phyloP scores from a whole-genome alignment of 2,888 invertebrate species.

The Drosophila ochracea region DNA sequence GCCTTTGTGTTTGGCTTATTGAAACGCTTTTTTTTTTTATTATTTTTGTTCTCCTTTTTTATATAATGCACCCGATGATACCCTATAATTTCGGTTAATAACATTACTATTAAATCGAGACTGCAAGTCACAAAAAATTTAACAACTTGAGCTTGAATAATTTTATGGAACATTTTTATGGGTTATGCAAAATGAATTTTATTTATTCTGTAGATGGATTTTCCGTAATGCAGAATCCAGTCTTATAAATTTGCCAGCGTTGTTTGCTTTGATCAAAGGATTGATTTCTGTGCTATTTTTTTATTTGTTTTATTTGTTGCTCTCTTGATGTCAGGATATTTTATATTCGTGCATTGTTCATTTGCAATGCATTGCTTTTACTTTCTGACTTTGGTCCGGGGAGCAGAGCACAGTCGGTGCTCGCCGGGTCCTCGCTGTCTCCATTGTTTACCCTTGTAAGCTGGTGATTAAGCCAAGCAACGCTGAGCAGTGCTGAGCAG shows the following conservation, averaged over 20 bases:
- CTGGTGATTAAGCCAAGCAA: slow-evolving; percentile 78
- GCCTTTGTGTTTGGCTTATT: slow-evolving; percentile 49
- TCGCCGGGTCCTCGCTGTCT: slow-evolving; percentile 5
- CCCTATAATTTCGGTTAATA: slow-evolving; percentile 20
- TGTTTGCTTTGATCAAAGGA: not conserved
- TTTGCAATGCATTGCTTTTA: slow-evolving; percentile 32
- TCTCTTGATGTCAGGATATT: slow-evolving; percentile 34
- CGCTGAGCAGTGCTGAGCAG: slow-evolving; percentile 19
- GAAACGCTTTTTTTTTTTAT: not conserved
- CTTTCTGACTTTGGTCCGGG: slow-evolving; percentile 56
- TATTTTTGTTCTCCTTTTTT: no score
- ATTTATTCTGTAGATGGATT: not conserved
- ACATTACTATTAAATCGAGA: not conserved
- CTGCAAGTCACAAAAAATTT: not conserved
- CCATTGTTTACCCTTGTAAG: slow-evolving; percentile 77
- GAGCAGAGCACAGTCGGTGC: not conserved
- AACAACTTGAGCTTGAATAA: no score
- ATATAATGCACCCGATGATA: slow-evolving; percentile 12
- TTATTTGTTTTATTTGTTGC: not conserved
- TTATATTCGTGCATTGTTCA: slow-evolving; percentile 33
- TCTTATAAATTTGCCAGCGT: not conserved
- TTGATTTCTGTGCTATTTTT: not conserved
- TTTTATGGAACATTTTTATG: no score
- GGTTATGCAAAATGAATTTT: no score
- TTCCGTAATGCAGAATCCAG: no score